phyloP scores from a whole-genome alignment of 2,888 invertebrate genomes.

The Acanthosepion esculentum region DNA sequence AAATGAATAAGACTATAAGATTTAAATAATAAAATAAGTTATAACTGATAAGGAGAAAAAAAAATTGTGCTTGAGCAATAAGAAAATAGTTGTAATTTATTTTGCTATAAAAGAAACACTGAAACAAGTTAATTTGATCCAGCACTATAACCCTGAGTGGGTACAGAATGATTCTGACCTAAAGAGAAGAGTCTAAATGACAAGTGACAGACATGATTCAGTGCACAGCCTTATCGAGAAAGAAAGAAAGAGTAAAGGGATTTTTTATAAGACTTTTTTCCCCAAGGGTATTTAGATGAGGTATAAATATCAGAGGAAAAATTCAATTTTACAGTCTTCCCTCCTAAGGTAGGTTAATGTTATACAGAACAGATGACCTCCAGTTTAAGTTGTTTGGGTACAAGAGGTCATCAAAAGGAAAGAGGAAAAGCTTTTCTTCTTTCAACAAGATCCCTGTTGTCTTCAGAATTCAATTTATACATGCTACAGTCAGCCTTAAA shows the following conservation, averaged over 20 bases:
- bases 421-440: constrained; percentile 4
- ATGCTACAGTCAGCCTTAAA: not conserved
- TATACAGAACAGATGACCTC: not conserved
- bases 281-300: not conserved
- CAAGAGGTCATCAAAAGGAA: not conserved
- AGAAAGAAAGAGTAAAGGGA: not conserved
- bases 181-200: not conserved
- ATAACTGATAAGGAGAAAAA: no score
- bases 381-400: not conserved
- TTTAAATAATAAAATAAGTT: no score
- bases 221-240: not conserved
- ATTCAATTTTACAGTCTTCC: not conserved
- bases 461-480: not conserved
- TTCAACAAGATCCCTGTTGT: not conserved
- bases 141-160: not conserved
- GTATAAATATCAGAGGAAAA: not conserved
- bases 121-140: not conserved
- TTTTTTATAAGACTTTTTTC: not conserved
- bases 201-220: not conserved
- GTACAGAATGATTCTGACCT: not conserved
- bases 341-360: not conserved
- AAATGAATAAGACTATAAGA: no score
- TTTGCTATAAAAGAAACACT: not conserved
- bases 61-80: not conserved
- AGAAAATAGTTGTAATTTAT: no score